A percentile compares a stretch with the other conserved stretches of the same genome.
These are phyloP conservation scores for Meandrusa payeni DNA, from an alignment of 2,888 invertebrate genomes.

Conservation along the genomic window DNA sequence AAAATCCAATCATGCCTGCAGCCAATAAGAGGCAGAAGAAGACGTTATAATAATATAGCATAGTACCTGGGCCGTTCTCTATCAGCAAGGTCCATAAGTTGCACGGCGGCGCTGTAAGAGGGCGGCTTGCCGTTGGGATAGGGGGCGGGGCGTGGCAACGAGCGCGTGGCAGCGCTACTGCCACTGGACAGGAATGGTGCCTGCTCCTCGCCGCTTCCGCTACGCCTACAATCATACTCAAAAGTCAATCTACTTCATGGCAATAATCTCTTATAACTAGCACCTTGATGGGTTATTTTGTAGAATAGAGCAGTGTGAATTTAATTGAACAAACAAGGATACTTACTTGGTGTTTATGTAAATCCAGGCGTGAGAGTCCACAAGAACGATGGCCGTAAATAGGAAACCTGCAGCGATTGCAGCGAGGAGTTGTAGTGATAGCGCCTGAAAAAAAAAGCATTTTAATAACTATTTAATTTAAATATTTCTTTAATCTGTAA, in stretches of 20 bases:
- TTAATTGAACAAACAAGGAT: no score
- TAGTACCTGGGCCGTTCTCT: slow-evolving; percentile 52
- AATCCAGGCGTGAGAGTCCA: slow-evolving; percentile 98
- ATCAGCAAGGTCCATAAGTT: slow-evolving; percentile 69
- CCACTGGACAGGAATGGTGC: slow-evolving; percentile 87
- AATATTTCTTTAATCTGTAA: no score
- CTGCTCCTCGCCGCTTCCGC: slow-evolving; percentile 92
- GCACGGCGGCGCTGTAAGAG: slow-evolving; percentile 80
- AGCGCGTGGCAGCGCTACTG: slow-evolving; percentile 74
- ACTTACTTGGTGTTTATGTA: slow-evolving; percentile 93
- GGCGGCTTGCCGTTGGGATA: slow-evolving; percentile 83
- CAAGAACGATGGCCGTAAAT: slow-evolving; percentile 95
- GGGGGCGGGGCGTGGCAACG: slow-evolving; percentile 81
- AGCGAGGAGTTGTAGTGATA: slow-evolving; percentile 92
- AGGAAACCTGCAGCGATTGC: slow-evolving; percentile 93
- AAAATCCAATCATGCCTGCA: no score
- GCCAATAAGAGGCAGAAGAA: no score
- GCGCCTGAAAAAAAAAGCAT: slow-evolving; percentile 79
- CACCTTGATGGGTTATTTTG: no score
- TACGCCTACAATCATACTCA: no score
- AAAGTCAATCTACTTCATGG: no score
- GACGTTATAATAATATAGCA: no score
- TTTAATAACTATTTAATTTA: no score
- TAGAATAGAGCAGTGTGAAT: no score
- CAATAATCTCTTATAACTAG: no score